Conservation (phyloP, 2,888 invertebrate species). For the Anthophora plumipes region DNA sequence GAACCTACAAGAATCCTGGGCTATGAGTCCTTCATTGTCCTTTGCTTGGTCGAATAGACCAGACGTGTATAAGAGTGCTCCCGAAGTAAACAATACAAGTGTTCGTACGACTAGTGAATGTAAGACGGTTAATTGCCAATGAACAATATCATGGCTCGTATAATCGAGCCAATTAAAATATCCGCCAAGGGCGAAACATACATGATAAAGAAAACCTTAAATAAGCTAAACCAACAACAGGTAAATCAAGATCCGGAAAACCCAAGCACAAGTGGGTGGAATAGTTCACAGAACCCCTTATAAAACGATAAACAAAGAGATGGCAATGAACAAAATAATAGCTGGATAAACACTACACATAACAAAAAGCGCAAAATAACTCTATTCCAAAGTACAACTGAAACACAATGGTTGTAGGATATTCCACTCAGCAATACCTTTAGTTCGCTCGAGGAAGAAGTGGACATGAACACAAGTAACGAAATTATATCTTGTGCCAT, state of each 20-base stretch:
- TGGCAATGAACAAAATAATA: background rate
- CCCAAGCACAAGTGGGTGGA: background rate
- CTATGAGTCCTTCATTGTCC: background rate
- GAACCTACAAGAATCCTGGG: background rate
- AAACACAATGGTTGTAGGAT: no score
- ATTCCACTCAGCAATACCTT: background rate
- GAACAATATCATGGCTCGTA: slow-evolving; percentile 1
- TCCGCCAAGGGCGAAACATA: background rate
- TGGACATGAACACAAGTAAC: background rate
- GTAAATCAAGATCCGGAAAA: no score
- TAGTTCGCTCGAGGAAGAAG: no score
- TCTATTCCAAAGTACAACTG: no score
- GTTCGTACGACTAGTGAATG: background rate
- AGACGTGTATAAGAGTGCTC: no score
- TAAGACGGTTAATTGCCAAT: slow-evolving; percentile 1
- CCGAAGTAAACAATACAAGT: no score
- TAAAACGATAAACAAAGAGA: background rate
- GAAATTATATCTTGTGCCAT: background rate
- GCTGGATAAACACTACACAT: no score
- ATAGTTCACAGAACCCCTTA: background rate
- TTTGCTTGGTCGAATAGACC: no score
- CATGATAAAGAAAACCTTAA: no score
- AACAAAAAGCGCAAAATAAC: no score
- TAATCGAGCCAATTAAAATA: background rate
- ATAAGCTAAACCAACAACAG: no score